Base-by-base conservation (phyloP, 2,888 invertebrate genomes). In the Maniola hyperantus region DNA sequence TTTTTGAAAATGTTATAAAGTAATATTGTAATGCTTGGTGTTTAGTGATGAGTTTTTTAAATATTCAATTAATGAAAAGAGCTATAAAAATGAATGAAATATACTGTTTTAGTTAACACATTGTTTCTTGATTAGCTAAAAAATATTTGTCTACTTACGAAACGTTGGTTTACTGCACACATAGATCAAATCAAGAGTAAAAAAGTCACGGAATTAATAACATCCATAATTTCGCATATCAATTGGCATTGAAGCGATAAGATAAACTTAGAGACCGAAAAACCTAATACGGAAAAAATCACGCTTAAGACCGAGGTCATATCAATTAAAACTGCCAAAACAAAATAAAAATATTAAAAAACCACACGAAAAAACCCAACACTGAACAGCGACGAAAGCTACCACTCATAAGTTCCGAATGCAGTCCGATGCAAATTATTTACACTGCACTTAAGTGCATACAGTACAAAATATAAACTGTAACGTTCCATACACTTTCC, bases 401-500 rank as follows among this genome's bases (percentile, higher is more conserved):
- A 91, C 89, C 91, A 89, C 91, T 92, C 72, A 92, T 92, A 71
- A 92, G 91, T 81, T 80, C 87, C 77, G 72, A 80, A 81, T 91
- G 91, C 91, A 91, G 82, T 84, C 74, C 70, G 72, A 88, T 91
- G 91, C 91, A 90, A 91, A 89, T 89, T 91, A 92, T 91, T 91
- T 91, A 91, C 87, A 76, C 79, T 88, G 89, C 90, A 90, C 75
- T 81, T 70, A 75, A 78, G 76, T 89, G 90, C 90, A 91, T 83
- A 65, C 50, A 36, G 39, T 66, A 65, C 60, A 60, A 65, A 57
- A 66, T 64, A 71, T 73, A 74, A 73, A 68, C 63, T 66, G 65
- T 64, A 74, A 66, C 67, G 54, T 60, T 66, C 71, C 68, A 51
- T 59, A 60, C 64, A 63, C 67, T 71, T 34, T 50, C 15, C 42